These are phyloP conservation scores for Diarsia brunnea DNA, from an alignment of 2,888 invertebrate genomes.

Conservation along the genomic window DNA sequence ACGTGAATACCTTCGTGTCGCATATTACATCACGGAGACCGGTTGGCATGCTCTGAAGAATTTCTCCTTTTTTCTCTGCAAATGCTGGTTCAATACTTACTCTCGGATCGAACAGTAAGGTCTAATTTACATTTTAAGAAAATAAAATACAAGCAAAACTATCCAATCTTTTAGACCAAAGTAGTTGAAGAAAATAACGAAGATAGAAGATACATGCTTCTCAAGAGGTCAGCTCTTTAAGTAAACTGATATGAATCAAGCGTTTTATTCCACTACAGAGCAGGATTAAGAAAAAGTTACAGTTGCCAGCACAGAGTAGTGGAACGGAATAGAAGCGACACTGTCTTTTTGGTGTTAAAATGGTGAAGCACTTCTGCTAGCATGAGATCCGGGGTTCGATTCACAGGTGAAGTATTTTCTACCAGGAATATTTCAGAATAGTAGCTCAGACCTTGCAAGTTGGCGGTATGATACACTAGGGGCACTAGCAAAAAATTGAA, in stretches of 20 bases:
- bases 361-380: too few species aligned
- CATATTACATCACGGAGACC: too few species aligned
- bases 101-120: neutral
- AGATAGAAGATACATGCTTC: slow-evolving; percentile 18
- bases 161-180: slow-evolving; percentile 18
- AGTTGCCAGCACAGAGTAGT: slow-evolving; percentile 2
- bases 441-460: too few species aligned
- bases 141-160: slow-evolving; percentile 5
- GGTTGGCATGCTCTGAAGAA: too few species aligned
- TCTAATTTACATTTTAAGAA: neutral
- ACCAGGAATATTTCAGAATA: too few species aligned
- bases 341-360: too few species aligned
- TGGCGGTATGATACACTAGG: too few species aligned
- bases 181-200: slow-evolving; percentile 34
- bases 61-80: neutral
- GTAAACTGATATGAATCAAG: slow-evolving; percentile 42
- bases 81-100: neutral
- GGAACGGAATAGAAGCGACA: neutral
- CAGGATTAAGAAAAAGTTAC: slow-evolving; percentile 38
- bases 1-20: neutral
- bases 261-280: slow-evolving; percentile 34
- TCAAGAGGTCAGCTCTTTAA: slow-evolving; percentile 33
- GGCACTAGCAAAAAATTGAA: too few species aligned
- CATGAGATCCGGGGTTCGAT: too few species aligned
- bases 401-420: too few species aligned